phyloP scores from a whole-genome alignment of 2,113 vertebrate genomes.

The Bubo bubo region DNA sequence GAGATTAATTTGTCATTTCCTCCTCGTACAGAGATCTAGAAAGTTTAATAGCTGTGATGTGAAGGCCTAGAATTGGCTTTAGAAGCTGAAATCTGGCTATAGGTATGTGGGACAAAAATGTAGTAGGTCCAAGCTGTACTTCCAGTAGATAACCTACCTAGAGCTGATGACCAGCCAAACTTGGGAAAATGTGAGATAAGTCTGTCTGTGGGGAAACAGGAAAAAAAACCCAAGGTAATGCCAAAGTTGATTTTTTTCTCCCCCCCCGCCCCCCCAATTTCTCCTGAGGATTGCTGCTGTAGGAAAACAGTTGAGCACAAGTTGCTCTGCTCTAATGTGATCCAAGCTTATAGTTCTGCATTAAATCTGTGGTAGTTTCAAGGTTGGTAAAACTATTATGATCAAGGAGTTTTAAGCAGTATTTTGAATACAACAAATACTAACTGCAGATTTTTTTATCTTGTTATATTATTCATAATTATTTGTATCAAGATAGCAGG shows the following conservation, averaged over 20 bases:
- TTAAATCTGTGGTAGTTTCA: neutral
- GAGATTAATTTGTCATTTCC: neutral
- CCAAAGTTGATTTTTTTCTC: neutral
- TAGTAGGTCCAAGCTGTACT: neutral
- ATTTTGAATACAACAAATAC: neutral
- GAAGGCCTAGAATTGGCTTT: neutral
- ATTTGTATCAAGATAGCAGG: neutral
- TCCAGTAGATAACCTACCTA: neutral
- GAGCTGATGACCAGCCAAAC: neutral
- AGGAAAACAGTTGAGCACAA: neutral
- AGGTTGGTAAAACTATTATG: neutral
- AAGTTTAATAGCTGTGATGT: neutral
- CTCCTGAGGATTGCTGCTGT: neutral
- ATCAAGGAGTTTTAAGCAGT: neutral
- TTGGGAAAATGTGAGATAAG: neutral
- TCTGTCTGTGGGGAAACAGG: neutral
- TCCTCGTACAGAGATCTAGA: neutral
- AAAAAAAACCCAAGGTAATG: neutral
- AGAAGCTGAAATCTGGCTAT: neutral
- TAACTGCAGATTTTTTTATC: neutral
- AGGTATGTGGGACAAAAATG: neutral
- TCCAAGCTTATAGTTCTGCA: neutral
- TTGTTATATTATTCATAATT: neutral
- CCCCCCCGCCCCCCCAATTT: rapidly evolving
- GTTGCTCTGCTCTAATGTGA: neutral